phyloP scores from a whole-genome alignment of 2,797 vertebrate genomes.

The Benthosema pterotum region DNA sequence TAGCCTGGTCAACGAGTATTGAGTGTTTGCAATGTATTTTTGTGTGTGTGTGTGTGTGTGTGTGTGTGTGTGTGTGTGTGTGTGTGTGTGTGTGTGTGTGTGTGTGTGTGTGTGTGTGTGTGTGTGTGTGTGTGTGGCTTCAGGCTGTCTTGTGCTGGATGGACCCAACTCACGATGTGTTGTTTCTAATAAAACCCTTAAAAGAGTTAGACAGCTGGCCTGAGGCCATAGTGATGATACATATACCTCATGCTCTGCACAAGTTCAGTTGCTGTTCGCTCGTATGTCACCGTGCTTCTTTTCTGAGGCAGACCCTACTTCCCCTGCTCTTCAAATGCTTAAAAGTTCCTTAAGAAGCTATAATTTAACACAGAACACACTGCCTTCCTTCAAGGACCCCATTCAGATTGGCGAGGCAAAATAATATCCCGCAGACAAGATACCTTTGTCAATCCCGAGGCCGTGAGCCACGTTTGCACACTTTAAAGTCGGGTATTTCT shows the following conservation, averaged over 20 bases:
- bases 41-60: background rate
- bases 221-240: background rate
- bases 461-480: background rate
- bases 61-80: too few relatives aligned
- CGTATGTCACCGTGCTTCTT: too few relatives aligned
- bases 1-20: constrained; percentile 24
- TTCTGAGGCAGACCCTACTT: too few relatives aligned
- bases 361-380: background rate
- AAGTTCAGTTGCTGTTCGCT: too few relatives aligned
- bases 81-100: too few relatives aligned
- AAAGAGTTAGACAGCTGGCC: constrained; percentile 1
- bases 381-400: background rate
- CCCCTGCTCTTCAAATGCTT: too few relatives aligned
- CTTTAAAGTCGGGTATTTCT: background rate
- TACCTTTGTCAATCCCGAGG: constrained; percentile 5
- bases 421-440: background rate
- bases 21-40: background rate
- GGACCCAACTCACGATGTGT: too few relatives aligned
- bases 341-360: background rate
- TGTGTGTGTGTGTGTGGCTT: background rate
- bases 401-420: background rate
- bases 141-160: background rate
- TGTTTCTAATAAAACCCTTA: constrained; percentile 19
- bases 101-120: too few relatives aligned
- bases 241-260: too few relatives aligned